Evolutionary conservation across 1,140 invertebrate genomes (phyloP).

Genomic region (Oncopodura yosiiana): DNA sequence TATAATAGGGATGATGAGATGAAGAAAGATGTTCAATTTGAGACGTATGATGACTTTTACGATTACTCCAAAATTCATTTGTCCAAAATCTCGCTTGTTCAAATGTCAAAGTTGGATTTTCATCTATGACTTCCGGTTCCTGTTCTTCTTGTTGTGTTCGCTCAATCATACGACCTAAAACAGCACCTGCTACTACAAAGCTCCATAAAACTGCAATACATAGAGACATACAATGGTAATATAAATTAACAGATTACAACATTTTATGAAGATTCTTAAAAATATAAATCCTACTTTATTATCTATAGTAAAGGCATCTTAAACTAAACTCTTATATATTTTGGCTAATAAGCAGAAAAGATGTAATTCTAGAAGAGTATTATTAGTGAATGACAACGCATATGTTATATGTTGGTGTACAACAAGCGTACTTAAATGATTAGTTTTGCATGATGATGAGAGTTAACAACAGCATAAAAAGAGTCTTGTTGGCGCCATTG

Average conservation of each 20-base stretch:
- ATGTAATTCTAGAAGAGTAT: background rate
- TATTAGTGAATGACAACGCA: background rate
- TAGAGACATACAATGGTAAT: too few relatives aligned
- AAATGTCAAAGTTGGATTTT: conserved; percentile 16
- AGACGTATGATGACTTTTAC: background rate
- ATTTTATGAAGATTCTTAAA: background rate
- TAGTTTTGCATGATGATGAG: too few relatives aligned
- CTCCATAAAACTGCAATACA: conserved; percentile 27
- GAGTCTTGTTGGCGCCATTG: too few relatives aligned
- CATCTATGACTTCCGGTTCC: conserved; percentile 26
- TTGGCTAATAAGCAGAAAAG: too few relatives aligned
- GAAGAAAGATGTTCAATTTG: background rate
- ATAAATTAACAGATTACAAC: background rate
- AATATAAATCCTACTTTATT: background rate
- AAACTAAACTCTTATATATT: background rate
- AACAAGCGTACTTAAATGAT: too few relatives aligned
- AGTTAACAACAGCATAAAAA: too few relatives aligned
- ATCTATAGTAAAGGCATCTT: background rate
- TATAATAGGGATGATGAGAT: conserved; percentile 2
- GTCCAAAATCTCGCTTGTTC: conserved; percentile 24
- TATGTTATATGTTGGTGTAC: too few relatives aligned
- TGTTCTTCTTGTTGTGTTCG: background rate
- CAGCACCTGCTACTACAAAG: conserved; percentile 17
- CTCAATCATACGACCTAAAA: conserved; percentile 28
- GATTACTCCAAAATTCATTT: conserved; percentile 22